Conservation (phyloP, 2,797 vertebrate species). For the Periophthalmus magnuspinnatus region DNA sequence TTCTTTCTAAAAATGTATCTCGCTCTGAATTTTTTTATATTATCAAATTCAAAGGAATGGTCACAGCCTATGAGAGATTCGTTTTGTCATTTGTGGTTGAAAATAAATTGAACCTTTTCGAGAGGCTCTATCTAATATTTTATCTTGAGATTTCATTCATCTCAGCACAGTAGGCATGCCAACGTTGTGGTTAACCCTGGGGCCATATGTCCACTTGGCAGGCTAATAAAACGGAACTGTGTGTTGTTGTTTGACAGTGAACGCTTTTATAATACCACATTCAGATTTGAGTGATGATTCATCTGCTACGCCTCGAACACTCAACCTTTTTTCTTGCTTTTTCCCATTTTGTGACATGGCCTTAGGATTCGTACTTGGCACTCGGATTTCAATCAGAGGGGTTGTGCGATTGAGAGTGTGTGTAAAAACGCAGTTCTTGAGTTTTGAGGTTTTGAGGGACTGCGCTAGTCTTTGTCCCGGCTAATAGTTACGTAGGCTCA, state of each 20-base stretch:
- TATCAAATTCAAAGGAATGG: neutral
- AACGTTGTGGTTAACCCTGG: neutral
- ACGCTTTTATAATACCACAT: neutral
- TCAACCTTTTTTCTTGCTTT: neutral
- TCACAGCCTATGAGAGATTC: neutral
- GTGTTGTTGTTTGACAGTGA: neutral
- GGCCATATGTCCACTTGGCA: neutral
- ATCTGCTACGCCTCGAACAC: neutral
- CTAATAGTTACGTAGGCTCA: neutral
- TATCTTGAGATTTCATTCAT: neutral
- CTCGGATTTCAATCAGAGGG: neutral
- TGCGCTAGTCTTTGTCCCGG: neutral
- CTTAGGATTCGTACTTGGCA: conserved; percentile 1
- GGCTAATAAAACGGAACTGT: neutral
- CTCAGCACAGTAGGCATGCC: conserved; percentile 1
- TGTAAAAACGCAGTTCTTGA: neutral
- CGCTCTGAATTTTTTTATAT: neutral
- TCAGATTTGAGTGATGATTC: neutral
- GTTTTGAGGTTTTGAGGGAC: neutral
- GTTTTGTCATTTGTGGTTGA: neutral
- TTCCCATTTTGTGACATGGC: neutral
- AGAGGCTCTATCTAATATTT: neutral
- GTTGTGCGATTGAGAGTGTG: neutral
- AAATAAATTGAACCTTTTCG: neutral
- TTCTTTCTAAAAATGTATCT: neutral